Evolutionary conservation across 2,113 vertebrate species (phyloP), one percentile per base, ranked within the genome.

Genomic region (Apodemus sylvaticus): DNA sequence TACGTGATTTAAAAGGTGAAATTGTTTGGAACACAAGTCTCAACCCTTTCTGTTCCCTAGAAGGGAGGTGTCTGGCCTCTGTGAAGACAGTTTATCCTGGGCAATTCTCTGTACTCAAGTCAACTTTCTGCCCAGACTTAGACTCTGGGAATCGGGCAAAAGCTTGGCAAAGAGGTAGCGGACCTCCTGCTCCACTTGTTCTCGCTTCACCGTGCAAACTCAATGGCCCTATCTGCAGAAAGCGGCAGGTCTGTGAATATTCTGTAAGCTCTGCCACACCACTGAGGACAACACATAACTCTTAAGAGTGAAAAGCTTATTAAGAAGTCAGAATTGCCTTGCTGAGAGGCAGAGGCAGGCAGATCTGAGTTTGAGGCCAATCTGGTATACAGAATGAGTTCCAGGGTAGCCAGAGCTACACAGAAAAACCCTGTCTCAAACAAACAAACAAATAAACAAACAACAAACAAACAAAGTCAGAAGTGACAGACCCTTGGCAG

Each of bases 1-100:
- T 97, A 20, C 8, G 24, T 90, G 58, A 19, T 81, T 70, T 55
- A 97, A 97, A 96, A 82, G 93, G 93, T 93, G 93, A 96, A 81
- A 93, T 45, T 92, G 82, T 88, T 97, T 93, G 91, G 96, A 3
- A 45, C 79, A 93, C 29, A 55, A 34, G 77, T 81, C 66, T 82
- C 51, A 60, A 51, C 20, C 29, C 3, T 92, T 94, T 82, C 88
- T 70, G 14, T 13, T 88, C 19, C 34, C 58, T 34, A 5, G 51
- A 91, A 36, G 64, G 19, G 58, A 66, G 9, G 42, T 87, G 9
- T 19, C 7, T 4, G 17, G 6, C 53, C 81, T 96, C 77, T 53
- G 24, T 34, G 60, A 58, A 89, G 60, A 71, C 2, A 13, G 16
- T 70, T 94, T 45, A 77, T 7, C 0, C 19, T 20, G 70, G 29